Percentiles rank a stretch among this genome's conserved stretches.
phyloP scores from a whole-genome alignment of 2,797 vertebrate species.

The Erethizon dorsatum region DNA sequence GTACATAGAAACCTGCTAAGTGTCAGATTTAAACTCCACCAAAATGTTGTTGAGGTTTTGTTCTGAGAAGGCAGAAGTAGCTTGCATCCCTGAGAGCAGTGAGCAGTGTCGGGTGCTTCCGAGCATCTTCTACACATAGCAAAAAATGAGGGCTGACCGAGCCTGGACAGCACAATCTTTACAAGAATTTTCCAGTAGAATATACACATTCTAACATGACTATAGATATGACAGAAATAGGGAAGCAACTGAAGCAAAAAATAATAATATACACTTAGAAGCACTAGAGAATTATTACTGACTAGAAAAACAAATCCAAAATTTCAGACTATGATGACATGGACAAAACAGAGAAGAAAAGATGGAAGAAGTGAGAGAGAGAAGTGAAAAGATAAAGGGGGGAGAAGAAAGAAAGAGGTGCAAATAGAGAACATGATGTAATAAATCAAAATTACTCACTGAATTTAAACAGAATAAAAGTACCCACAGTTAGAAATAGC shows the following conservation, averaged over 20 bases:
- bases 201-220: background rate
- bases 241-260: background rate
- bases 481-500: background rate
- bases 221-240: background rate
- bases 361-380: background rate
- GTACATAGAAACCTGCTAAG: background rate
- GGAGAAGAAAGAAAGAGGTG: background rate
- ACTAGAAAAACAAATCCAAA: background rate
- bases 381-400: background rate
- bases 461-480: background rate
- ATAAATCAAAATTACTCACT: background rate
- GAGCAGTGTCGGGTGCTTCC: background rate
- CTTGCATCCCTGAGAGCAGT: background rate
- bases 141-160: background rate
- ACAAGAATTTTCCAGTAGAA: background rate
- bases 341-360: background rate
- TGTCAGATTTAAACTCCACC: background rate
- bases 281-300: background rate
- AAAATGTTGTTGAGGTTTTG: background rate
- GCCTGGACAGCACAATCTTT: background rate
- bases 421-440: background rate
- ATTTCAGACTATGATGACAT: background rate
- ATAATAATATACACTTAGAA: background rate
- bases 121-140: background rate
- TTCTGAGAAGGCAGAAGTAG: background rate